Conservation (phyloP, 2,113 vertebrate genomes). For the Sander lucioperca region DNA sequence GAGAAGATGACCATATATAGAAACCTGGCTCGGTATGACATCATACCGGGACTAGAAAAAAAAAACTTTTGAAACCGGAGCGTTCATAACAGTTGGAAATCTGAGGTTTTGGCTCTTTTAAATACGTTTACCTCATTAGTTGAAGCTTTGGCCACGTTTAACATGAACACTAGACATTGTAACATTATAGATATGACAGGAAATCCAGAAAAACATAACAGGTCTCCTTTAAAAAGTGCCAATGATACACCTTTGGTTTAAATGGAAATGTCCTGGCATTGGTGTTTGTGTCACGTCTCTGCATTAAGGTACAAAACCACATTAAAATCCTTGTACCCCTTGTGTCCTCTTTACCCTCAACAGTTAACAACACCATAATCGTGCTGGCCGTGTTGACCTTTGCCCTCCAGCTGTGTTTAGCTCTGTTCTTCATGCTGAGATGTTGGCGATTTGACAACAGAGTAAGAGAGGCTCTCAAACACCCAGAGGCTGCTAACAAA, state of each 20-base stretch:
- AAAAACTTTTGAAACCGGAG: no score
- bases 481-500: conserved; percentile 17
- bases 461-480: conserved; percentile 48
- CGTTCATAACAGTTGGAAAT: no score
- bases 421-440: conserved; percentile 69
- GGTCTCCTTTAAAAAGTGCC: no score
- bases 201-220: no score
- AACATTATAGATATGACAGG: no score
- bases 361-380: conserved; percentile 57
- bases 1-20: no score
- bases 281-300: background rate
- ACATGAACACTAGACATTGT: no score
- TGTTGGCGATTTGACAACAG: conserved; percentile 64
- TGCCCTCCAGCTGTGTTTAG: conserved; percentile 77
- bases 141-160: no score
- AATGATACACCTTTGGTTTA: background rate
- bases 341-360: conserved; percentile 16
- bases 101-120: no score
- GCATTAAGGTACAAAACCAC: background rate
- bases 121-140: no score
- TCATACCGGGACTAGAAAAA: no score
- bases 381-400: conserved; percentile 75
- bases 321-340: background rate
- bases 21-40: no score
- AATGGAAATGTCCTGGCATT: background rate